Evolutionary conservation across 2,888 invertebrate genomes (phyloP), one percentile per base, ranked within the genome.

Genomic region (Aradus depressus): DNA sequence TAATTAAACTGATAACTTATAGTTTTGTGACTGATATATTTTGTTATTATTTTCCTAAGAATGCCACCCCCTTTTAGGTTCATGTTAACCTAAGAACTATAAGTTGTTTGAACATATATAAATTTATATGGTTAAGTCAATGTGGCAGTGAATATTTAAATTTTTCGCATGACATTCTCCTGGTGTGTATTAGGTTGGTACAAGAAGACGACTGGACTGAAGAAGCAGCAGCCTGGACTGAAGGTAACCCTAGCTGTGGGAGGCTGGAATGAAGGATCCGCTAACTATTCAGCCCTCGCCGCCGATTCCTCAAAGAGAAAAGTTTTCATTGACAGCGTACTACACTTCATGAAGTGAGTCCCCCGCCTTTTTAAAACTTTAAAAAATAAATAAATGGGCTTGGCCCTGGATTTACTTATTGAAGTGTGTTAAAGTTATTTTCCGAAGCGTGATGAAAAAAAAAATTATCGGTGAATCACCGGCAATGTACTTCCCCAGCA

Each of bases 181-280:
- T 41, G 5, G 16, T 41, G 14, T n/a, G 16, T 42, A n/a, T 42
- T 55, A 72, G 70, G 67, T 35, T 65, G 66, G 10, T 86, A 77
- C 66, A 78, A 76, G 57, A 76, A 80, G 14, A 68, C 86, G 50
- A 83, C 83, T 0, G 69, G 69, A 0, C 64, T 88, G 0, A 83
- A 81, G 60, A 66, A 73, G 41, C 71, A 71, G 10, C 77, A 83
- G 66, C 83, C 85, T 0, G 80, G 81, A 61, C 65, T 91, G 38
- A 72, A 74, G 63, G 77, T 84, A 3, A 76, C 80, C 2, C 66
- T 91, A 10, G 90, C 88, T 1, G 84, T 92, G 32, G 91, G 91
- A 0, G 91, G 91, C 0, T 91, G 91, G 91, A 90, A 89, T 65
- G 89, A 91, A 65, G 90, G 89, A 0, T 89, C 89, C 0, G 65